These are phyloP conservation scores for Emydocephalus ijimae DNA, from an alignment of 2,113 vertebrate species.

Conservation along the genomic window DNA sequence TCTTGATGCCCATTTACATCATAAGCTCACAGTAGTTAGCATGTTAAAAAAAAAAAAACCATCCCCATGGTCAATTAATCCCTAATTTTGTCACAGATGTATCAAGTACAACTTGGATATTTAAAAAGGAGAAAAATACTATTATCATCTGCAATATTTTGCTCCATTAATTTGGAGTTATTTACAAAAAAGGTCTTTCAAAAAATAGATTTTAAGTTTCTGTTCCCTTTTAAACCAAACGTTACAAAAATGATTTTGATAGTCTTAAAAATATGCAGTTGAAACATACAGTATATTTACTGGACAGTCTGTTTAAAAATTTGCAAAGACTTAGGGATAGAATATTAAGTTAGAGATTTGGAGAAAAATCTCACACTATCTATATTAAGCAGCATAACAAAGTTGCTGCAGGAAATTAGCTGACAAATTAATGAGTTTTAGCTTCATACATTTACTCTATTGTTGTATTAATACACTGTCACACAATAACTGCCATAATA, in stretches of 20 bases:
- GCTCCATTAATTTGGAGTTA: slow-evolving; percentile 15
- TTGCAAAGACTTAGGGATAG: not conserved
- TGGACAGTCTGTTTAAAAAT: not conserved
- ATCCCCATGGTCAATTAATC: not conserved
- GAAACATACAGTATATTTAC: not conserved
- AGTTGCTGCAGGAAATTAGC: slow-evolving; percentile 28
- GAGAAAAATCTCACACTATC: not conserved
- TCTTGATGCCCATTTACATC: not conserved
- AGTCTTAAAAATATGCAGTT: slow-evolving; percentile 1
- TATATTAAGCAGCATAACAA: not conserved
- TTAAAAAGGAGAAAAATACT: slow-evolving; percentile 16
- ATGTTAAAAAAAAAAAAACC: slow-evolving; percentile 2
- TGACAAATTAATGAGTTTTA: slow-evolving; percentile 52
- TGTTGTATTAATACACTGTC: rapidly evolving
- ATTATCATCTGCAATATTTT: slow-evolving; percentile 22
- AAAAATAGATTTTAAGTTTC: slow-evolving; percentile 32
- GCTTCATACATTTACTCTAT: slow-evolving; percentile 55
- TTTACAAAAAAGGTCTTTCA: slow-evolving; percentile 28
- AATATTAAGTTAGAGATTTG: not conserved
- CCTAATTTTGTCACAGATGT: not conserved
- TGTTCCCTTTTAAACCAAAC: slow-evolving; percentile 36
- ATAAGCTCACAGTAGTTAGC: slow-evolving; percentile 27
- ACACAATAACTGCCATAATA: not conserved
- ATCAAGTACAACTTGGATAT: not conserved
- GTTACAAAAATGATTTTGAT: not conserved